Evolutionary conservation across 2,113 vertebrate species (phyloP).

Genomic region (Tragelaphus imberbis): DNA sequence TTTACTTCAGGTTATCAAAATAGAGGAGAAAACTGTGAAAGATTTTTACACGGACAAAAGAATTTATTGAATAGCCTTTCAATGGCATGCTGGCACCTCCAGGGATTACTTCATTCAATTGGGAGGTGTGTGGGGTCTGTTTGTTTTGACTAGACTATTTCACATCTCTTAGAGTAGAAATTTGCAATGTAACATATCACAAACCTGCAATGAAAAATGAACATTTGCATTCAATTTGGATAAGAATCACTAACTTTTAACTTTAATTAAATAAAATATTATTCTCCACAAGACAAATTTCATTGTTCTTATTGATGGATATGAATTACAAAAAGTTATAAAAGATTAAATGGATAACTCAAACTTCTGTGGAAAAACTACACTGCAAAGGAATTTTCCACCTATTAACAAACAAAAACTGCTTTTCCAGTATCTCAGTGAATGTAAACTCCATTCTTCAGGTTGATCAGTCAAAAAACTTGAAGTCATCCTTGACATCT

Average conservation of each 20-base stretch:
- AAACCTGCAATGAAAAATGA: not conserved
- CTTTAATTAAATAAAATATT: not conserved
- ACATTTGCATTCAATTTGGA: not conserved
- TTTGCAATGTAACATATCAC: not conserved
- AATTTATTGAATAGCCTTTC: not conserved
- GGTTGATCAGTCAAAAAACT: not conserved
- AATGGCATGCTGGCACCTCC: not conserved
- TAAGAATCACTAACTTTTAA: slow-evolving; percentile 6
- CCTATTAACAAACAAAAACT: not conserved
- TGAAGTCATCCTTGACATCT: not conserved
- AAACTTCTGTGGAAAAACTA: slow-evolving; percentile 19
- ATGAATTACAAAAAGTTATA: not conserved
- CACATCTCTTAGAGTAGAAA: not conserved
- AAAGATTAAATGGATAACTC: not conserved
- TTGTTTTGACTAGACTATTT: not conserved
- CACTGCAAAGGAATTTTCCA: not conserved
- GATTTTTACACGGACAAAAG: not conserved
- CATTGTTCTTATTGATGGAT: not conserved
- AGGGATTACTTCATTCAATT: not conserved
- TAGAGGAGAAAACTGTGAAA: not conserved
- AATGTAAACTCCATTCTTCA: not conserved
- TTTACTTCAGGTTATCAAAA: not conserved
- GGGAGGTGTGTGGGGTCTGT: not conserved
- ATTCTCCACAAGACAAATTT: not conserved
- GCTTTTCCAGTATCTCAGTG: slow-evolving; percentile 9